phyloP scores from a whole-genome alignment of 1,140 invertebrate genomes.

The Chymomyza costata region DNA sequence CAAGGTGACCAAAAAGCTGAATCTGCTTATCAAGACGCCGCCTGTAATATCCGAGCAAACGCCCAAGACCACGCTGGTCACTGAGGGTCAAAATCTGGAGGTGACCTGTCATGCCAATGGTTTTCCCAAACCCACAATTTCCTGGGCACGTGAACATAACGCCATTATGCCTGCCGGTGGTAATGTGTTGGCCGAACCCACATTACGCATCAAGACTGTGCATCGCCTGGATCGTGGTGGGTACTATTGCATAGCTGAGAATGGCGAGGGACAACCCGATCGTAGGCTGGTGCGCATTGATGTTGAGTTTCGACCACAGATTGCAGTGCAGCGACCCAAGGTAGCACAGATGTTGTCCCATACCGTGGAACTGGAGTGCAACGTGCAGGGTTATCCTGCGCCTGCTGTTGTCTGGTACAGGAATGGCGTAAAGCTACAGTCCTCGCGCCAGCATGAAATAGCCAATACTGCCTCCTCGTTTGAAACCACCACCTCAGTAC shows the following conservation, averaged over 20 bases:
- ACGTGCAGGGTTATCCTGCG: conserved; percentile 87
- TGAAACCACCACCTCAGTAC: conserved; percentile 86
- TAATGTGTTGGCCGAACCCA: conserved; percentile 83
- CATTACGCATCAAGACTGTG: conserved; percentile 81
- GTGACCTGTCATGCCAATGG: conserved; percentile 87
- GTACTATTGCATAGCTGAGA: conserved; percentile 92
- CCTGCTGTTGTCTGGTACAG: conserved; percentile 87
- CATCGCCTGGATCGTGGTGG: conserved; percentile 88
- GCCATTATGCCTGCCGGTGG: conserved; percentile 87
- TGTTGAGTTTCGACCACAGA: conserved; percentile 87
- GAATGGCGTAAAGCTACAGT: conserved; percentile 81
- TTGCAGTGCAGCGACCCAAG: conserved; percentile 82
- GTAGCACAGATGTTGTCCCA: conserved; percentile 86
- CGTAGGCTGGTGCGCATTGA: conserved; percentile 85
- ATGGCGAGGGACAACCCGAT: conserved; percentile 85
- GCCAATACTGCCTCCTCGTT: conserved; percentile 86
- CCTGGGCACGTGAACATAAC: conserved; percentile 88
- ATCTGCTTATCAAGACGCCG: conserved; percentile 83
- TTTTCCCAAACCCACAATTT: conserved; percentile 83
- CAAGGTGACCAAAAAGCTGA: conserved; percentile 83
- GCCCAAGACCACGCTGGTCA: conserved; percentile 81
- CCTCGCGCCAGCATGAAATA: conserved; percentile 85
- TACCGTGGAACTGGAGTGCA: conserved; percentile 88
- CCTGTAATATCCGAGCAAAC: conserved; percentile 88
- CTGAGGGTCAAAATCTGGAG: conserved; percentile 81